phyloP scores from a whole-genome alignment of 2,888 invertebrate genomes.

The Pristionchus exspectatus region DNA sequence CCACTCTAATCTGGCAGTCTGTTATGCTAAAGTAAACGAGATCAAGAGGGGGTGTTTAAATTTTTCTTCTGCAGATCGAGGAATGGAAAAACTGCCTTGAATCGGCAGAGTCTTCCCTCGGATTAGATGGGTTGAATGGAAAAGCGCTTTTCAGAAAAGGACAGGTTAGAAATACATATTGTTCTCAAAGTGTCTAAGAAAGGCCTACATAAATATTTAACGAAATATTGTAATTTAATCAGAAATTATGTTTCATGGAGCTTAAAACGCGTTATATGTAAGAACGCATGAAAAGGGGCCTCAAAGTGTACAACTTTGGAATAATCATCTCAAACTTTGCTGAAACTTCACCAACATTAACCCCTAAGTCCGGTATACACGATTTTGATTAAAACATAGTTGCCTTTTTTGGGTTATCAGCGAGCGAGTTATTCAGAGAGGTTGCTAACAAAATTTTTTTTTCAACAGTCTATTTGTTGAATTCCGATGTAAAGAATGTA shows the following conservation, averaged over 20 bases:
- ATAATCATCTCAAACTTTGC: background rate
- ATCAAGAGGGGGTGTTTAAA: background rate
- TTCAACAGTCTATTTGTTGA: too few species aligned
- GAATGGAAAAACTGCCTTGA: conserved; percentile 58
- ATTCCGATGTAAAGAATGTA: too few species aligned
- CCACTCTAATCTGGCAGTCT: conserved; percentile 63
- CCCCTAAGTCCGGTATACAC: too few species aligned
- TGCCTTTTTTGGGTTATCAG: too few species aligned
- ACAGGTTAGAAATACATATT: background rate
- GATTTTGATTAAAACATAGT: too few species aligned
- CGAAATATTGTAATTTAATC: too few species aligned
- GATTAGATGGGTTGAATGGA: conserved; percentile 55
- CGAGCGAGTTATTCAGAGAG: too few species aligned
- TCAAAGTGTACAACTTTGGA: too few species aligned
- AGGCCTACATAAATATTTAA: too few species aligned
- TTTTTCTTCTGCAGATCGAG: conserved; percentile 54
- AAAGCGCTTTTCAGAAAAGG: conserved; percentile 58
- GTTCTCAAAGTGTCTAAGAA: background rate
- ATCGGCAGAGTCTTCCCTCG: conserved; percentile 56
- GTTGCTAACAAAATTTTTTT: too few species aligned
- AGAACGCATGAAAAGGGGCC: background rate
- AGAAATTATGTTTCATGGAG: too few species aligned
- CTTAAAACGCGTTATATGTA: background rate
- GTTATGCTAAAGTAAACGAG: conserved; percentile 60
- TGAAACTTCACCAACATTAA: background rate